Percentiles rank a stretch among this genome's conserved stretches.
Evolutionary conservation across 2,113 vertebrate genomes (phyloP).

Genomic region (Regulus satrapa): DNA sequence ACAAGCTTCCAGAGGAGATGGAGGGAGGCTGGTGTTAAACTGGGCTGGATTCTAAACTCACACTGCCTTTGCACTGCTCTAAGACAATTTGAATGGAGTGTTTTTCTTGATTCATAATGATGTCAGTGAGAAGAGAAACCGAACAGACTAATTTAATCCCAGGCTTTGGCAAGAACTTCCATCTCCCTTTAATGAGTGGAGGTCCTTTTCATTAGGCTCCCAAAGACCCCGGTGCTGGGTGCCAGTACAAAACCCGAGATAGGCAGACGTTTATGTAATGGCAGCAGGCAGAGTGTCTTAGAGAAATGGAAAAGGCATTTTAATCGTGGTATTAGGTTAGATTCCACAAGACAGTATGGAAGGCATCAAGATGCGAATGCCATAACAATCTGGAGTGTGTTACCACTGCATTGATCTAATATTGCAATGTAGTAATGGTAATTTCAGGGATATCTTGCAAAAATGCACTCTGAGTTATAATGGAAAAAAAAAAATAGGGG

Average conservation of each 20-base stretch:
- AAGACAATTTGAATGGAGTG: not conserved
- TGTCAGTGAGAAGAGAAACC: constrained; percentile 24
- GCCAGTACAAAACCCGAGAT: constrained; percentile 13
- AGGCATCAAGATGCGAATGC: constrained; percentile 58
- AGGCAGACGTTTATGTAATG: constrained; percentile 57
- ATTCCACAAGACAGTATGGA: constrained; percentile 63
- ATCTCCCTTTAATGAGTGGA: constrained; percentile 14
- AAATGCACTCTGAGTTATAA: constrained; percentile 36
- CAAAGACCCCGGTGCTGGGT: not conserved
- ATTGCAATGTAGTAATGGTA: constrained; percentile 40
- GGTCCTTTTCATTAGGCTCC: constrained; percentile 24
- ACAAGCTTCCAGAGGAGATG: not conserved
- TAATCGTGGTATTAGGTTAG: constrained; percentile 51
- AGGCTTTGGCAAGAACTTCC: constrained; percentile 30
- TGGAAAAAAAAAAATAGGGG: not conserved
- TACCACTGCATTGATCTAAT: constrained; percentile 61
- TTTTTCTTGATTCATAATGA: not conserved
- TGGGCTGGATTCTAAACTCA: not conserved
- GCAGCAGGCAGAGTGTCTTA: constrained; percentile 25
- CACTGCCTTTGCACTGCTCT: not conserved
- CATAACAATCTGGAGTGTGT: constrained; percentile 63
- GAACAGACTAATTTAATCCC: not conserved
- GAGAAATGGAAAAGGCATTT: constrained; percentile 59
- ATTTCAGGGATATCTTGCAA: constrained; percentile 61
- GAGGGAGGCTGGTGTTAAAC: not conserved